Percentiles rank a stretch among this genome's conserved stretches.
Evolutionary conservation across 2,797 vertebrate species (phyloP).

Genomic region (Graptemys geographica): DNA sequence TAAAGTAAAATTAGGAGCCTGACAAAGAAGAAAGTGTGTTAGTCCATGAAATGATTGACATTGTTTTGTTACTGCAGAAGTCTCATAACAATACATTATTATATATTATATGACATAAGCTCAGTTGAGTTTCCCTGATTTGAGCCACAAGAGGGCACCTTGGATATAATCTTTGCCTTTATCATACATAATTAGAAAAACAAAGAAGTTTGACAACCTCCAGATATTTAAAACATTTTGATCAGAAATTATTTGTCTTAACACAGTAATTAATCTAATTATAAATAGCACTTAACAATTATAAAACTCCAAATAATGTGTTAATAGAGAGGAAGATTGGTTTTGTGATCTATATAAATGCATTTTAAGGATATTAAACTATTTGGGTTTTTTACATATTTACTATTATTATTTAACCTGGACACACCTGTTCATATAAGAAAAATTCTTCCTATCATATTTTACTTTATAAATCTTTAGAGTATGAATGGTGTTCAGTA

Average conservation of each 20-base stretch:
- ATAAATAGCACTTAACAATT: background rate
- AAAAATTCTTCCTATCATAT: background rate
- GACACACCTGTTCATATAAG: background rate
- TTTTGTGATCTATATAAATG: background rate
- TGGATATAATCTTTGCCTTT: constrained; percentile 5
- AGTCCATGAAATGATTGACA: background rate
- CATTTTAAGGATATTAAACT: background rate
- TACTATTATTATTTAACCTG: background rate
- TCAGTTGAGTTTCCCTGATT: constrained; percentile 19
- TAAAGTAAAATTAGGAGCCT: background rate
- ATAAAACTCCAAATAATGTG: background rate
- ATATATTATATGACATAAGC: background rate
- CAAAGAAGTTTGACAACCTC: background rate
- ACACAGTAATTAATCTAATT: rapidly evolving
- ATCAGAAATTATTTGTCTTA: background rate
- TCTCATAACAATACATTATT: background rate
- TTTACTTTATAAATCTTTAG: background rate
- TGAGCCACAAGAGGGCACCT: constrained; percentile 80
- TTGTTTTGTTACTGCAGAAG: background rate
- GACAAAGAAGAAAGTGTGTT: background rate
- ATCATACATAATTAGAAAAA: background rate
- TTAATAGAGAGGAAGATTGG: background rate
- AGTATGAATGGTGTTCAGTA: background rate
- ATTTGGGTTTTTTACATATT: background rate
- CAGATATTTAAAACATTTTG: background rate